A percentile compares a stretch with the other conserved stretches of the same genome.
phyloP scores from a whole-genome alignment of 1,140 invertebrate species.

The Brachionus asplanchnoidis region DNA sequence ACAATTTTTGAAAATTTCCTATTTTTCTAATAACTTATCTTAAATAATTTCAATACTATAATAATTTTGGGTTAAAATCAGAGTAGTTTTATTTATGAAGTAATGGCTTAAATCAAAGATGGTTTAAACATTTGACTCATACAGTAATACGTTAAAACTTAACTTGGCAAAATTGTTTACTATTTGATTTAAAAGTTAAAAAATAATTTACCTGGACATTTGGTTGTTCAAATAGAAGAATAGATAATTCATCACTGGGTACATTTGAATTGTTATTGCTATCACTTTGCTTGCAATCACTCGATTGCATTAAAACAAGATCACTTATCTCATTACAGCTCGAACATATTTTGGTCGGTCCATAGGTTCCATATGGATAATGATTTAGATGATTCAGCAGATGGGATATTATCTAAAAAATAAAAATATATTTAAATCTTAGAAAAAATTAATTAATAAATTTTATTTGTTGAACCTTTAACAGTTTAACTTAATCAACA shows the following conservation, averaged over 20 bases:
- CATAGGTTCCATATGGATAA: conserved; percentile 77
- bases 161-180: too few species aligned
- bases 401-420: conserved; percentile 64
- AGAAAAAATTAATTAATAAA: too few species aligned
- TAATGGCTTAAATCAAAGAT: too few species aligned
- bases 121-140: too few species aligned
- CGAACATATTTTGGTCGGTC: conserved; percentile 74
- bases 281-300: conserved; percentile 48
- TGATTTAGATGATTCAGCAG: conserved; percentile 79
- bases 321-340: conserved; percentile 87
- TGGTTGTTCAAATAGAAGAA: conserved; percentile 69
- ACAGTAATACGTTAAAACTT: too few species aligned
- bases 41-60: too few species aligned
- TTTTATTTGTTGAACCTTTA: too few species aligned
- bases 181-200: too few species aligned
- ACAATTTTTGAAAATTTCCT: too few species aligned
- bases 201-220: conserved; percentile 65
- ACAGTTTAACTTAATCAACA: not conserved
- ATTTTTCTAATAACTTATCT: too few species aligned
- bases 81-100: too few species aligned
- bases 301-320: conserved; percentile 61
- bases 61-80: too few species aligned
- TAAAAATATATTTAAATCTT: not conserved
- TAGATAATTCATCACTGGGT: conserved; percentile 60
- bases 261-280: conserved; percentile 65